Base-by-base conservation (phyloP, 2,797 vertebrate species). In the Acanthopagrus latus region DNA sequence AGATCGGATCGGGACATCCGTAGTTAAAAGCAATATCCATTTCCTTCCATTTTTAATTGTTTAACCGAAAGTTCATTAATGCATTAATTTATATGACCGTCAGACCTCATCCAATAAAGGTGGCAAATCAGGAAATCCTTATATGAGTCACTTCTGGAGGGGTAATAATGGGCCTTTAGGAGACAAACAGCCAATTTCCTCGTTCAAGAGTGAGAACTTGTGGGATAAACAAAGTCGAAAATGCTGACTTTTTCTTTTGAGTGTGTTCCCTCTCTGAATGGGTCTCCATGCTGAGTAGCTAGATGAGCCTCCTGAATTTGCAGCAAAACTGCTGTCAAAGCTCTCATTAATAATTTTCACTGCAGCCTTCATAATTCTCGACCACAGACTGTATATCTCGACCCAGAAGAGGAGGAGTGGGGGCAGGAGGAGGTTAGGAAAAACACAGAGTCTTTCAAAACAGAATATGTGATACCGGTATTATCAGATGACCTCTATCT, bases 251-350 rank as follows among this genome's bases (percentile, higher is more conserved):
- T 56, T 59, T 33, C 71, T 69, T 54, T 58, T 48, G 47, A 20
- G 63, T 14, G 58, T 2, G 57, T 54, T 82, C 66, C 58, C 21
- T 60, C 83, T 62, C 64, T 78, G 81, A 86, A 72, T 55, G 80
- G 80, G 50, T 84, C 80, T 81, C 79, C 80, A 71, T 74, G 87
- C 87, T 67, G 86, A 83, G 83, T 74, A 66, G 86, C 74, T 72
- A 44, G 64, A 88, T 65, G 82, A 87, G 82, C 74, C 72, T 79
- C 76, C 86, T 86, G 83, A 82, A 91, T 84, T 68, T 88, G 83
- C 85, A 86, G 78, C 74, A 89, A 88, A 91, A 91, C 71, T 92
- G 90, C 89, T 89, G 92, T 89, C 89, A 91, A 82, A 91, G 86
- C 89, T 78, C 85, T 90, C 82, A 88, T 89, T 90, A 89, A 86